Evolutionary conservation across 1,140 invertebrate genomes (phyloP), one percentile per base, ranked within the genome.

Genomic region (Tachypleus tridentatus): DNA sequence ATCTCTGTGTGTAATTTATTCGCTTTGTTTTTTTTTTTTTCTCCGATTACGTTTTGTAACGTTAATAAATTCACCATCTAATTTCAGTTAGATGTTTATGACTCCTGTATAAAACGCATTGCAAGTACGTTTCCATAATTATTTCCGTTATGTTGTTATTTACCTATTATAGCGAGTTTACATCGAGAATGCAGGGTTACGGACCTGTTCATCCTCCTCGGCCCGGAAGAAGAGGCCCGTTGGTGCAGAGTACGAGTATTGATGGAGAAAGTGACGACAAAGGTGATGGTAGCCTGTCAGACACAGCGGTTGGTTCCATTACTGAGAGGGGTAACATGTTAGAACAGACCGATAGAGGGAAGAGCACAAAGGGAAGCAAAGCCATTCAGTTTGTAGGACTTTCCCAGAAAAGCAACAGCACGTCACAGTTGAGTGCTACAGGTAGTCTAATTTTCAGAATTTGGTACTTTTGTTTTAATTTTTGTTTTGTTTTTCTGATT

Each of bases 341-440:
- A 65, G 60, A 64, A 64, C 64, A 76, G 60, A 71, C 74, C 29
- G 68, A 66, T 65, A 70, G 66, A 59, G 73, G 64, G 63, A 74
- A 74, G 64, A 61, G 8, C 49, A 65, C 76, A 2, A 74, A 59
- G 76, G 81, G 70, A 79, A 78, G 71, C 74, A 77, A 70, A 77
- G 81, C 73, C 7, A n/a, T n/a, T 54, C 78, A 86, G 76, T 82
- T 73, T 74, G 64, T 73, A 8, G 87, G 86, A 53, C 84, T 97
- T 78, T 88, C 88, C 70, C 93, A 96, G 78, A 94, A 97, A 78
- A 97, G 93, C 73, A 96, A 86, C 76, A 96, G 92, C 63, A 97
- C 95, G 3, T 95, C 91, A 69, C 93, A 98, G 77, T 82, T 98
- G 49, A 95, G 91, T 66, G 91, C 89, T 68, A 93, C 93, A 84